Evolutionary conservation across 1,140 invertebrate genomes (phyloP).

Genomic region (Megalonaias nervosa): DNA sequence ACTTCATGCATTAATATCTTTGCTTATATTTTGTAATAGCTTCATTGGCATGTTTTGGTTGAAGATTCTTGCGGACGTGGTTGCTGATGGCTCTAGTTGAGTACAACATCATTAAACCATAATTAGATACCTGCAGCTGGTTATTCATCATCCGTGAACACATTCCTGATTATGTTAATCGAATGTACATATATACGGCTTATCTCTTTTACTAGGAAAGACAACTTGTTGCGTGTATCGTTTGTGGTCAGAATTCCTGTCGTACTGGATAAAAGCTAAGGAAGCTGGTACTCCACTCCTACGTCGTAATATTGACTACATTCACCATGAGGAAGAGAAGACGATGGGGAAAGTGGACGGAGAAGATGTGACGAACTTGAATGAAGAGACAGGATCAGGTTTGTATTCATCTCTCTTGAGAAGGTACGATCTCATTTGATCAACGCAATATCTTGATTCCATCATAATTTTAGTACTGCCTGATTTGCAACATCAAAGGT

Average conservation of each 20-base stretch:
- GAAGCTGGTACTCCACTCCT: conserved; percentile 30
- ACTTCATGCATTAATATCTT: too few relatives aligned
- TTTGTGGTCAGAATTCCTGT: conserved; percentile 56
- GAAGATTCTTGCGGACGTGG: background rate
- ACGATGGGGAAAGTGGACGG: conserved; percentile 9
- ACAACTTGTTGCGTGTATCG: conserved; percentile 67
- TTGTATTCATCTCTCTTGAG: too few relatives aligned
- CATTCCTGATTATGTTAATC: background rate
- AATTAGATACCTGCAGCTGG: background rate
- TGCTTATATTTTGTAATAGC: too few relatives aligned
- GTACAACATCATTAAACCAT: background rate
- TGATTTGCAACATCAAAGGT: too few relatives aligned
- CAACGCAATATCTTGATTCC: too few relatives aligned
- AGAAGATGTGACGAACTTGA: background rate
- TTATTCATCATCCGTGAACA: background rate
- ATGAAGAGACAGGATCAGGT: too few relatives aligned
- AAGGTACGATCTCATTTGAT: too few relatives aligned
- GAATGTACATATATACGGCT: background rate
- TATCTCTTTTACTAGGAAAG: conserved; percentile 47
- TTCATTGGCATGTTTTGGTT: too few relatives aligned
- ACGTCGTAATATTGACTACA: conserved; percentile 33
- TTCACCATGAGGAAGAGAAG: conserved; percentile 17
- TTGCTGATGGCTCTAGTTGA: background rate
- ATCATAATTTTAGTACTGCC: too few relatives aligned
- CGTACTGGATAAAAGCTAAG: conserved; percentile 53